Percentiles rank a stretch among this genome's conserved stretches.
Evolutionary conservation across 2,797 vertebrate species (phyloP).

Genomic region (Sitta carolinensis): DNA sequence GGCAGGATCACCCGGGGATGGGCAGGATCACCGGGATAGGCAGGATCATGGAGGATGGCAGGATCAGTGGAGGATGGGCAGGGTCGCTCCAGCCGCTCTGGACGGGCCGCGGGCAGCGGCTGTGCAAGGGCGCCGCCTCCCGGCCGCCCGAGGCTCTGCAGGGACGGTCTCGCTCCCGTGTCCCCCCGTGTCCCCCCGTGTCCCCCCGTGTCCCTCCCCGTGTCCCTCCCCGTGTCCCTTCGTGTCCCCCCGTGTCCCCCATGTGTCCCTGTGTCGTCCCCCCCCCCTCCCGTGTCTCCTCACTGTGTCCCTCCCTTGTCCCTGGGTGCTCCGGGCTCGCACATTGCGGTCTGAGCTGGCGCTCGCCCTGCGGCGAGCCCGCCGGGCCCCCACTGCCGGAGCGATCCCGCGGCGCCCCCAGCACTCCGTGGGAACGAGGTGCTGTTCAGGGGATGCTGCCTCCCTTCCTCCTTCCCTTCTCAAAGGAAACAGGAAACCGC

Average conservation of each 20-base stretch:
- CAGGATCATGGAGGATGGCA: accelerated
- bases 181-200: too few relatives aligned
- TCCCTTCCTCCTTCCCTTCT: background rate
- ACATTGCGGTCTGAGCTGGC: background rate
- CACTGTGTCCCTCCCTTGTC: background rate
- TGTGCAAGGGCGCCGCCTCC: background rate
- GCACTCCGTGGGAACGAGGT: background rate
- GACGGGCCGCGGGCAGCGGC: background rate
- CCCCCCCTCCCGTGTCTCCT: background rate
- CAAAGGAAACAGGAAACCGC: slow-evolving; percentile 2
- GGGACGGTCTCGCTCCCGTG: background rate
- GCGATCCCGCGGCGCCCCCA: accelerated
- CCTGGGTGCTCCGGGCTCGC: background rate
- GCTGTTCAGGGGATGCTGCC: background rate
- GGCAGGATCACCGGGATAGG: accelerated
- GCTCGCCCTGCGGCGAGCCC: background rate
- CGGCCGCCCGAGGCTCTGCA: background rate
- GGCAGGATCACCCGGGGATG: background rate
- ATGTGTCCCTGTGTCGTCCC: too few relatives aligned
- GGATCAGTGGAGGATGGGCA: accelerated
- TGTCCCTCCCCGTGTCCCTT: background rate
- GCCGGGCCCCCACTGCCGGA: background rate
- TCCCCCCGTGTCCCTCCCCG: too few relatives aligned
- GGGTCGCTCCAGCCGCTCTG: background rate
- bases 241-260: background rate